Evolutionary conservation across 2,888 invertebrate species (phyloP), one percentile per base, ranked within the genome.

Genomic region (Pollenia labialis): DNA sequence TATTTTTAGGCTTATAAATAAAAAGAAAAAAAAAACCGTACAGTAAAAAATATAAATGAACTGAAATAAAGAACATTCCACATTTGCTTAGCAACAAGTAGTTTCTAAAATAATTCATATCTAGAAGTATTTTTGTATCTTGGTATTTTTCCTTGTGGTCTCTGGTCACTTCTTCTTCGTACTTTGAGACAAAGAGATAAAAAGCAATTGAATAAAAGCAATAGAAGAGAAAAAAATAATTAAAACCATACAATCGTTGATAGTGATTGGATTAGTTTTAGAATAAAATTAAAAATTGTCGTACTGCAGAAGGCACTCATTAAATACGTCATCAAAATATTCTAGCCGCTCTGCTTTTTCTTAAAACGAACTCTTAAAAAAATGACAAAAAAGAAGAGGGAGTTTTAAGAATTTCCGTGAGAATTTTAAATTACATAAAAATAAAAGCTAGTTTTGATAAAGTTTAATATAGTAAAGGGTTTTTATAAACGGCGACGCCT

Each of bases 21-120:
- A 44, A 62, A 54, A 48, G 0, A 18, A n/a, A 23, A 58, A 14
- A 79, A 66, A 44, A 42, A 58, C n/a, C 62, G 1, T 12, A 72
- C 23, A 16, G 58, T 18, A 60, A 23, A 79, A 54, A 56, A 81
- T 23, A 50, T 3, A 58, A 52, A 48, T 16, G 62, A 52, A 69
- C 23, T n/a, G n/a, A 66, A 46, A 50, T 9, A 16, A 76, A 16
- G 50, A 4, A 32, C 32, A 32, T 32, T 6, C 32, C 4, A 32
- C 32, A 54, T 74, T 80, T 50, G 86, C 80, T 75, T 86, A 80
- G 86, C 83, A 86, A 86, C 86, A 86, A 86, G 83, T 86, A 71
- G 82, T 76, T 75, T 50, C n/a, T 32, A 62, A 32, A 18, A 32
- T 75, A 75, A 48, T 79, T 44, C 42, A 62, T 32, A 44, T 54